Percentiles rank a stretch among this genome's conserved stretches.
Evolutionary conservation across 2,113 vertebrate species (phyloP).

Genomic region (Glaucomys volans): DNA sequence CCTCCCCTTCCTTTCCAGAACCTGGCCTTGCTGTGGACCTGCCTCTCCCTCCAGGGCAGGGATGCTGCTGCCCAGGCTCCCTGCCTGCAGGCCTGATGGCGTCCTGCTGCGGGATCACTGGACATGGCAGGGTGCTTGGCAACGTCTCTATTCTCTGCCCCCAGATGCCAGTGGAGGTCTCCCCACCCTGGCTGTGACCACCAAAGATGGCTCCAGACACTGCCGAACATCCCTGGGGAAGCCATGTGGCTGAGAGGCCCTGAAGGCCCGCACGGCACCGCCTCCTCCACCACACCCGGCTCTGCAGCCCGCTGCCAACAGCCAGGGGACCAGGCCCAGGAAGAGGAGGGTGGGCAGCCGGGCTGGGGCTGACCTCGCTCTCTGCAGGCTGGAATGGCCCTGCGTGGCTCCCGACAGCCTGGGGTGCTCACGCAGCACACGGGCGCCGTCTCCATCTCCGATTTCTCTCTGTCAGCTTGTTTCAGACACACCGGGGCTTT

Average conservation of each 20-base stretch:
- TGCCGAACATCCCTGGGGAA: not conserved
- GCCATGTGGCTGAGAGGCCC: not conserved
- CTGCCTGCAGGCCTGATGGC: too few relatives aligned
- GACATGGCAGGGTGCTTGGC: not conserved
- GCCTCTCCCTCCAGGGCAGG: not conserved
- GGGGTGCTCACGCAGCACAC: accelerated
- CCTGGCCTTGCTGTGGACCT: too few relatives aligned
- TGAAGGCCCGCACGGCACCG: too few relatives aligned
- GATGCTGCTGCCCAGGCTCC: not conserved
- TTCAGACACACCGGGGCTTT: not conserved
- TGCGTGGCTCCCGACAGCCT: too few relatives aligned
- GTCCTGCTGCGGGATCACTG: not conserved
- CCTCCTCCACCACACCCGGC: accelerated
- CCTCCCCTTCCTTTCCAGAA: too few relatives aligned
- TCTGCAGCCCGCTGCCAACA: not conserved
- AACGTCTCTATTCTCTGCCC: accelerated
- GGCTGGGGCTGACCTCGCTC: not conserved
- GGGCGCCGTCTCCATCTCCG: not conserved
- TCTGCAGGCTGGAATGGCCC: accelerated
- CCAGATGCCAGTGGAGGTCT: too few relatives aligned
- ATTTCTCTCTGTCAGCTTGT: not conserved
- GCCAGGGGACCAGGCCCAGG: too few relatives aligned
- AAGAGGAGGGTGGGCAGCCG: too few relatives aligned
- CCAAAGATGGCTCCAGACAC: not conserved
- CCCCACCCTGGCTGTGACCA: not conserved